Evolutionary conservation across 1,140 invertebrate species (phyloP).

Genomic region (Halotydeus destructor): DNA sequence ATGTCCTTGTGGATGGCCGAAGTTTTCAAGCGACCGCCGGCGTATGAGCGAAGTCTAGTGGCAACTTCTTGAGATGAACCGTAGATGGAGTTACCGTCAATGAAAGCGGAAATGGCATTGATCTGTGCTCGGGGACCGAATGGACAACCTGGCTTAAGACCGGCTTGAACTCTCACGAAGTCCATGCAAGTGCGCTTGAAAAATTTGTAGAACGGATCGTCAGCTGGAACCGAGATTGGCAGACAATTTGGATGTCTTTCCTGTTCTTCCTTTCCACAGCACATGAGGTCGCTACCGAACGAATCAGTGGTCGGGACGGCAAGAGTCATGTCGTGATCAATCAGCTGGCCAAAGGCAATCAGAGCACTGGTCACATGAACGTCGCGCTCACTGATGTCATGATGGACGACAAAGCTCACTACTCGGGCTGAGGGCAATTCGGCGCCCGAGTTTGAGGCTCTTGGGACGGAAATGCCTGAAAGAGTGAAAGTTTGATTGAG

Average conservation of each 20-base stretch:
- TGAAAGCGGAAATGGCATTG: conserved; percentile 29
- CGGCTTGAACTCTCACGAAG: conserved; percentile 28
- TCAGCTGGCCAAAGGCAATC: conserved; percentile 19
- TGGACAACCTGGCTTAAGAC: conserved; percentile 27
- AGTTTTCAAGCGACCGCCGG: conserved; percentile 26
- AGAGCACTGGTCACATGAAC: conserved; percentile 16
- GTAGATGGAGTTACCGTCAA: conserved; percentile 33
- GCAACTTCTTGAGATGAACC: conserved; percentile 28
- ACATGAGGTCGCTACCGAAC: conserved; percentile 19
- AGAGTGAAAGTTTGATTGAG: background rate
- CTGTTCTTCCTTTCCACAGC: conserved; percentile 32
- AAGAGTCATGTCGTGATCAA: conserved; percentile 19
- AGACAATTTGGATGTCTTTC: conserved; percentile 64
- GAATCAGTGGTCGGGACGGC: conserved; percentile 16
- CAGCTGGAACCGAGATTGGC: conserved; percentile 63
- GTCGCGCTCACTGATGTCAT: conserved; percentile 18
- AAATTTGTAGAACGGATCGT: conserved; percentile 73
- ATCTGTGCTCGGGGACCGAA: conserved; percentile 29
- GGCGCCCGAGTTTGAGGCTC: conserved; percentile 15
- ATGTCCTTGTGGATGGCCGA: conserved; percentile 58
- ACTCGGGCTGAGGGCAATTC: conserved; percentile 16
- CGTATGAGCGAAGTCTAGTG: conserved; percentile 26
- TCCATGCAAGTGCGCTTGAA: conserved; percentile 36
- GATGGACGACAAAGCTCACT: conserved; percentile 17
- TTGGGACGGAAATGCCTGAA: conserved; percentile 17